Base-by-base conservation (phyloP, 1,140 invertebrate genomes). In the Phymorhynchus buccinoides region DNA sequence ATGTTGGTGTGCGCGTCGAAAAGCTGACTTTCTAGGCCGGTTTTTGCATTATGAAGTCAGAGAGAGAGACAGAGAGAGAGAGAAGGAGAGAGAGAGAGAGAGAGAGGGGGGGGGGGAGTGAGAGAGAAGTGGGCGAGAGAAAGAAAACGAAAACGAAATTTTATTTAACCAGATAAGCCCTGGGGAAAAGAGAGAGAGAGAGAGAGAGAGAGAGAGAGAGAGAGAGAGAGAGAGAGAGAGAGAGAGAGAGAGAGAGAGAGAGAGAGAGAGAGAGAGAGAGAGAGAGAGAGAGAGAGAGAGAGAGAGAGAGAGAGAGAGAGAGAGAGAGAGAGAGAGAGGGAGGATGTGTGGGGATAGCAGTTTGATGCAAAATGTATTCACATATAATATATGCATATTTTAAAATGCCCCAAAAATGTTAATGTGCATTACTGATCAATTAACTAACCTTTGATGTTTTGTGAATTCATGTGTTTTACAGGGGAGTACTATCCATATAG, bases 401-500 rank as follows among this genome's bases (percentile, higher is more conserved):
- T 16, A 75, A 75, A 75, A 7, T 75, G 71, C 14, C 71, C n/a
- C 37, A 37, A 32, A 73, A 37, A 14, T 73, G 30, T 73, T 37
- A 37, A 66, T n/a, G n/a, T n/a, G n/a, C n/a, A n/a, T n/a, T n/a
- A n/a, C n/a, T n/a, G n/a, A n/a, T n/a, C n/a, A n/a, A n/a, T n/a
- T n/a, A n/a, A n/a, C n/a, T n/a, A n/a, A n/a, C n/a, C n/a, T 52
- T 52, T 52, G 7, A 22, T 52, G 48, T 12, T 52, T 7, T 52
- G 48, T 52, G 66, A 6, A n/a, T 12, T 78, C 2, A 68, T 66
- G 52, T 82, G 56, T 83, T 56, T 83, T 83, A 37, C 80, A 83
- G 80, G 80, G 62, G 56, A 83, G 80, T 83, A 83, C 80, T 83
- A 83, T 73, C 32, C 80, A 39, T 44, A 66, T 41, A 22, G 30